Conservation (phyloP, 2,797 vertebrate genomes). For the Malurus leucopterus region DNA sequence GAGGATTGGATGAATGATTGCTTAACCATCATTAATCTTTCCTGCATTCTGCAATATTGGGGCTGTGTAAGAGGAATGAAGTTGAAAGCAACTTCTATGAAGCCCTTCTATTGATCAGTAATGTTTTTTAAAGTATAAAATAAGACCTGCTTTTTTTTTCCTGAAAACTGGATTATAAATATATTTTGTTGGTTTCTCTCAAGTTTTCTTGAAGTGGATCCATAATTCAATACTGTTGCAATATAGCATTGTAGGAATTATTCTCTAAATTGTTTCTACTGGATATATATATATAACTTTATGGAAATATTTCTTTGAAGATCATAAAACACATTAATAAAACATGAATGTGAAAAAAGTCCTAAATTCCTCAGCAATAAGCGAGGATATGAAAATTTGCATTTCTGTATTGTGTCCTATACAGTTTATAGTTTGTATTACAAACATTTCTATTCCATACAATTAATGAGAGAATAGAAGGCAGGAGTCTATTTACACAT, state of each 20-base stretch:
- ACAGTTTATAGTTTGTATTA: neutral
- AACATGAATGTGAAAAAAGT: neutral
- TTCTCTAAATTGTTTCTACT: neutral
- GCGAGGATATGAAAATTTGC: neutral
- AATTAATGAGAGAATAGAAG: neutral
- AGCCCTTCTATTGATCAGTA: neutral
- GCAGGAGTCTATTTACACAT: neutral
- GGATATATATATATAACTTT: neutral
- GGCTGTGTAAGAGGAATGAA: neutral
- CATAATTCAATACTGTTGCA: neutral
- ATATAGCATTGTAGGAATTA: neutral
- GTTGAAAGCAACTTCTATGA: neutral
- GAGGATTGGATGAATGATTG: neutral
- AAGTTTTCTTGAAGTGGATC: neutral
- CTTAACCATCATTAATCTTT: neutral
- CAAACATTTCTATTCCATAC: neutral
- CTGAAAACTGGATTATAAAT: neutral
- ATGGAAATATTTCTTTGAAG: neutral
- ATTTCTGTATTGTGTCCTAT: neutral
- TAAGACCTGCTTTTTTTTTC: neutral
- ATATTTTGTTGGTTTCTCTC: neutral
- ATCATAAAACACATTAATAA: conserved; percentile 2
- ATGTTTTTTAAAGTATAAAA: neutral
- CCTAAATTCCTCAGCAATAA: neutral
- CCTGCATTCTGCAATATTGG: neutral